Evolutionary conservation across 2,888 invertebrate species (phyloP).

Genomic region (Chrysolina americana): DNA sequence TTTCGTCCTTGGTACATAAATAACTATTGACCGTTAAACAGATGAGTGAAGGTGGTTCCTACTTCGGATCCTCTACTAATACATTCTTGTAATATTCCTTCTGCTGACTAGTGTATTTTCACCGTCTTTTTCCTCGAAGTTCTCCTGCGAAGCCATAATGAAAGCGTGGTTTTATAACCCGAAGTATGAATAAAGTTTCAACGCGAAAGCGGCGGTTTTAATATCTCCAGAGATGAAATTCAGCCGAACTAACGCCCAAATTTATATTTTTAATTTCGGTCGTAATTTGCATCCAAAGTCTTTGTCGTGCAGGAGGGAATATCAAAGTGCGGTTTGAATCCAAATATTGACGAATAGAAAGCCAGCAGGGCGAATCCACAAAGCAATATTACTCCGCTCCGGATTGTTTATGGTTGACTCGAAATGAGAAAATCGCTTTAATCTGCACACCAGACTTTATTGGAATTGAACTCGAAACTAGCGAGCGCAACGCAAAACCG

Average conservation of each 20-base stretch:
- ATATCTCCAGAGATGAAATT: constrained; percentile 11
- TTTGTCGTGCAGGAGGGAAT: constrained; percentile 16
- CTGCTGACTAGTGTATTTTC: background rate
- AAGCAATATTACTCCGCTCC: constrained; percentile 60
- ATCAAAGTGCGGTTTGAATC: constrained; percentile 57
- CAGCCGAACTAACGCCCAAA: background rate
- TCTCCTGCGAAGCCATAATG: background rate
- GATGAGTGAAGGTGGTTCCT: no score
- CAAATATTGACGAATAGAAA: constrained; percentile 63
- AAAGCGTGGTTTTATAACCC: background rate
- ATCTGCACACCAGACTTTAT: constrained; percentile 35
- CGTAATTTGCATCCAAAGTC: constrained; percentile 19
- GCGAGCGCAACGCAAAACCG: background rate
- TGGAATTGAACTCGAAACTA: constrained; percentile 18
- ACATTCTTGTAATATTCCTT: no score
- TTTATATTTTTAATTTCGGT: constrained; percentile 22
- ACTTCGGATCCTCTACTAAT: no score
- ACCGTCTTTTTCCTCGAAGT: background rate
- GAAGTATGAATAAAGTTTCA: constrained; percentile 1
- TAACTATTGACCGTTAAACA: no score
- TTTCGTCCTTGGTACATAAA: no score
- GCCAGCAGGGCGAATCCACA: constrained; percentile 39
- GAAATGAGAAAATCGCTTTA: constrained; percentile 61
- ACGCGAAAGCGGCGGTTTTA: constrained; percentile 4
- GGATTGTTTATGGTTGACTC: constrained; percentile 63